Evolutionary conservation across 2,113 vertebrate species (phyloP).

Genomic region (Cebidichthys violaceus): DNA sequence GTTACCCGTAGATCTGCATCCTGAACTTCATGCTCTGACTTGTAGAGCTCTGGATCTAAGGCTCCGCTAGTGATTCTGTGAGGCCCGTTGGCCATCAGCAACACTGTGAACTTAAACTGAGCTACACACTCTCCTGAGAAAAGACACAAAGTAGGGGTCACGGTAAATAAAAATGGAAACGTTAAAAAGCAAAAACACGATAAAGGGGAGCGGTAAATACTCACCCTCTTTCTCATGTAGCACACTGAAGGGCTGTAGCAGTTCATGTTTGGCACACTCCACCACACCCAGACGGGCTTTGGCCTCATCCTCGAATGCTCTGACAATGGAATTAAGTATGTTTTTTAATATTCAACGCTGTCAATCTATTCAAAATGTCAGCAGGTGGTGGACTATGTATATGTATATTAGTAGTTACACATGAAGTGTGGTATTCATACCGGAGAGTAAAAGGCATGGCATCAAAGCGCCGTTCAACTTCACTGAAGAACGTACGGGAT

Average conservation of each 20-base stretch:
- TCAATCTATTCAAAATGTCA: background rate
- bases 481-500: slow-evolving; percentile 97
- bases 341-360: background rate
- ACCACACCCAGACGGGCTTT: slow-evolving; percentile 96
- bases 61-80: slow-evolving; percentile 94
- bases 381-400: background rate
- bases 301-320: slow-evolving; percentile 96
- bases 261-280: slow-evolving; percentile 95
- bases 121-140: slow-evolving; percentile 92
- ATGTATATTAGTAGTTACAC: background rate
- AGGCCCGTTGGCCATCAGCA: slow-evolving; percentile 96
- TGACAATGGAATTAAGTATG: slow-evolving; percentile 56
- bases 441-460: slow-evolving; percentile 97
- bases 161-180: background rate
- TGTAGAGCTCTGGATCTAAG: slow-evolving; percentile 92
- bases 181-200: background rate
- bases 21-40: slow-evolving; percentile 94
- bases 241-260: slow-evolving; percentile 96
- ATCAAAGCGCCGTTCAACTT: slow-evolving; percentile 95
- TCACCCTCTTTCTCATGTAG: slow-evolving; percentile 97
- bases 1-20: slow-evolving; percentile 93
- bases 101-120: slow-evolving; percentile 98
- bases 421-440: slow-evolving; percentile 69
- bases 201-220: slow-evolving; percentile 28
- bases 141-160: background rate